These are phyloP conservation scores for Leucosticte australis DNA, from an alignment of 2,113 vertebrate species.

Conservation along the genomic window DNA sequence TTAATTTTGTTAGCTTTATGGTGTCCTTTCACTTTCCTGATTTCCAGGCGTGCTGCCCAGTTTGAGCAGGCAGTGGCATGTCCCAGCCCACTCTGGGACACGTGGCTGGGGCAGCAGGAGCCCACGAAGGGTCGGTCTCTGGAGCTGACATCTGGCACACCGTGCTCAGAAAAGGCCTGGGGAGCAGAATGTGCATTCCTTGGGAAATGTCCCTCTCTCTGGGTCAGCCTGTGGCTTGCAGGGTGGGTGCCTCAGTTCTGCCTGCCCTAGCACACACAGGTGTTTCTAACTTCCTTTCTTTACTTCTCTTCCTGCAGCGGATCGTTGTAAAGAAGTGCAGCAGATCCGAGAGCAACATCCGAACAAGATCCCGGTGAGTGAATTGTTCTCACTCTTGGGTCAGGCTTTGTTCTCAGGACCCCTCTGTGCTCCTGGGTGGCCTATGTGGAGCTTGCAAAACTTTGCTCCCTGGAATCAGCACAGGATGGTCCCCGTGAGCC, in stretches of 20 bases:
- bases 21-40: not conserved
- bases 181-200: not conserved
- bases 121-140: not conserved
- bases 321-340: conserved; percentile 96
- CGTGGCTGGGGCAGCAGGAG: not conserved
- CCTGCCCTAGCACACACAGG: not conserved
- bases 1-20: not conserved
- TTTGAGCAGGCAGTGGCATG: rapidly evolving
- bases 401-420: not conserved
- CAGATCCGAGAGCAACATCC: conserved; percentile 97
- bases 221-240: not conserved
- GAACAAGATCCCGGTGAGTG: conserved; percentile 95
- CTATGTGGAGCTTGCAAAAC: not conserved
- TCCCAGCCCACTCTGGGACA: not conserved
- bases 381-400: not conserved
- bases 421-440: not conserved
- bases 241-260: not conserved
- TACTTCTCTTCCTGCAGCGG: conserved; percentile 74
- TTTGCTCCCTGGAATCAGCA: not conserved
- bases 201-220: not conserved
- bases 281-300: not conserved
- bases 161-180: not conserved
- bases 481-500: not conserved
- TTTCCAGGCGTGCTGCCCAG: not conserved
- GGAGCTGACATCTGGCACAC: not conserved